Conservation (phyloP, 2,797 vertebrate species). For the Oreochromis grahami region DNA sequence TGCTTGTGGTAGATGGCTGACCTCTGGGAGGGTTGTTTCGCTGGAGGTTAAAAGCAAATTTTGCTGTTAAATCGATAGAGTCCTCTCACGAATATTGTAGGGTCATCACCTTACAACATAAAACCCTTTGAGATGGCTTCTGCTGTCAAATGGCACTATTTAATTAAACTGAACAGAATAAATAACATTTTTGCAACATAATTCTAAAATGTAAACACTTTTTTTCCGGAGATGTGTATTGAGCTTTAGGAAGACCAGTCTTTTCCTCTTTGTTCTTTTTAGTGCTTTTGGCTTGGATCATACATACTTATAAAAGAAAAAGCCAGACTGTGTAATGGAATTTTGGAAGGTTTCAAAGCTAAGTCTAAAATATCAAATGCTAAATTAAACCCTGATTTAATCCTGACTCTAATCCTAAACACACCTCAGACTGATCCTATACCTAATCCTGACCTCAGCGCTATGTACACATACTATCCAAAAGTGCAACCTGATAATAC, state of each 20-base stretch:
- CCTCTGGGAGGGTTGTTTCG: neutral
- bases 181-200: neutral
- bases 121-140: neutral
- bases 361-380: neutral
- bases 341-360: neutral
- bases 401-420: neutral
- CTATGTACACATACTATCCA: neutral
- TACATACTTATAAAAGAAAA: neutral
- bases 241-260: neutral
- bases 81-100: neutral
- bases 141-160: neutral
- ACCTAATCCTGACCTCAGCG: neutral
- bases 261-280: neutral
- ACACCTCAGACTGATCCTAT: neutral
- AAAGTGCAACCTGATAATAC: constrained; percentile 7
- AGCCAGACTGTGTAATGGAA: neutral
- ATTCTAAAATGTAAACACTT: neutral
- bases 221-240: rapidly evolving
- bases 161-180: neutral
- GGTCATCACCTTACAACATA: neutral
- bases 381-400: neutral
- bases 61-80: too few species aligned
- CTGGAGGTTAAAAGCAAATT: neutral
- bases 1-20: neutral
- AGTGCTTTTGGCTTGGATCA: neutral